Evolutionary conservation across 2,888 invertebrate species (phyloP).

Genomic region (Vanessa cardui): DNA sequence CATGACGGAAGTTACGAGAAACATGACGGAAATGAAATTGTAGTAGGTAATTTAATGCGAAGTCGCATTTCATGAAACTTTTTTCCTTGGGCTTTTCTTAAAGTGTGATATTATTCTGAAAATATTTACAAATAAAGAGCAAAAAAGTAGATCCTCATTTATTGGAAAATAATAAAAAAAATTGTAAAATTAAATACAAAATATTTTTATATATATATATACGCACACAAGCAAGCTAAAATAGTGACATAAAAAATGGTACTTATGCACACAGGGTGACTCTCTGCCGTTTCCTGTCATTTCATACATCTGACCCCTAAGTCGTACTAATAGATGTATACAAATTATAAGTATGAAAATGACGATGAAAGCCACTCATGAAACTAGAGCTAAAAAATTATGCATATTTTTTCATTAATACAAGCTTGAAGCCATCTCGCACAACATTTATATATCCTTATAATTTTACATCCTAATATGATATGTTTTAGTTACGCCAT

Average conservation of each 20-base stretch:
- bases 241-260: too few species aligned
- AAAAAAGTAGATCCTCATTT: too few species aligned
- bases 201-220: too few species aligned
- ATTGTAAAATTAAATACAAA: too few species aligned
- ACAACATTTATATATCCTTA: slow-evolving; percentile 68
- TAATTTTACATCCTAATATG: slow-evolving; percentile 65
- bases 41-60: neutral
- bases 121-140: too few species aligned
- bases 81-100: neutral
- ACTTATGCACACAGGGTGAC: too few species aligned
- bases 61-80: neutral
- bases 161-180: too few species aligned
- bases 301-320: too few species aligned
- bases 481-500: slow-evolving; percentile 76
- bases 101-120: too few species aligned
- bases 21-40: slow-evolving; percentile 1
- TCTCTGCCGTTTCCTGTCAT: too few species aligned
- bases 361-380: neutral
- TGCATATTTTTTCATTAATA: slow-evolving; percentile 1
- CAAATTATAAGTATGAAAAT: neutral
- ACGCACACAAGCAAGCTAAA: too few species aligned
- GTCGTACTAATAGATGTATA: too few species aligned
- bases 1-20: slow-evolving; percentile 12
- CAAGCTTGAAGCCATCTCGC: slow-evolving; percentile 34
- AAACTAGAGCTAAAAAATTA: slow-evolving; percentile 5